Base-by-base conservation (phyloP, 2,888 invertebrate species). In the Acanthosepion pharaonis region DNA sequence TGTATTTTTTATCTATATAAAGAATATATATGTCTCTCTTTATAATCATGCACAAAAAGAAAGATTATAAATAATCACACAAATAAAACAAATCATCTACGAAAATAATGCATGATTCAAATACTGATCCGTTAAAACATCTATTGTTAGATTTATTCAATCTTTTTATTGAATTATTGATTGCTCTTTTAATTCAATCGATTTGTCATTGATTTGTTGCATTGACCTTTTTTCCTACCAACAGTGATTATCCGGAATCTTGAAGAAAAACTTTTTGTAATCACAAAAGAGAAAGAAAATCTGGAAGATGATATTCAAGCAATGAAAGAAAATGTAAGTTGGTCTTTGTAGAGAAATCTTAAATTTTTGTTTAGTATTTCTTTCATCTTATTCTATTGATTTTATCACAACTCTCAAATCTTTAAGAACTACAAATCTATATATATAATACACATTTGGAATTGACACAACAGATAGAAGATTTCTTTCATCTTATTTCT, bases 301-400 rank as follows among this genome's bases (percentile, higher is more conserved):
- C 94, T 97, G 33, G 97, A 97, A 94, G 97, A 97, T 96, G 95
- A 96, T 91, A 94, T 97, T 42, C 95, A 95, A 64, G 95, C 95
- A 0, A 95, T 95, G 53, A 94, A 95, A 33, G 95, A 96, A 94
- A 96, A 96, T 96, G 97, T 97, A 94, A 64, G 64, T 64, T 25
- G 51, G 11, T 51, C 11, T 51, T 11, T 51, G 6, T 51, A 51
- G 11, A 51, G 11, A 51, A 51, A 51, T 51, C 3, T 9, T 3
- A 9, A 51, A 51, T 51, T 51, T 95, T 42, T 95, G 64, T 94
- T 97, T 18, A 96, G 98, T 96, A 42, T 95, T 97, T 78, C 18
- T 98, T 0, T 98, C 98, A 98, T 97, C 98, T 95, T 94, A 98
- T 4, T 97, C 98, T 95, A 97, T 98, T 94, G 98, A 98, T 95